A percentile compares a stretch with the other conserved stretches of the same genome.
Evolutionary conservation across 2,113 vertebrate species (phyloP).

Genomic region (Podiceps cristatus): DNA sequence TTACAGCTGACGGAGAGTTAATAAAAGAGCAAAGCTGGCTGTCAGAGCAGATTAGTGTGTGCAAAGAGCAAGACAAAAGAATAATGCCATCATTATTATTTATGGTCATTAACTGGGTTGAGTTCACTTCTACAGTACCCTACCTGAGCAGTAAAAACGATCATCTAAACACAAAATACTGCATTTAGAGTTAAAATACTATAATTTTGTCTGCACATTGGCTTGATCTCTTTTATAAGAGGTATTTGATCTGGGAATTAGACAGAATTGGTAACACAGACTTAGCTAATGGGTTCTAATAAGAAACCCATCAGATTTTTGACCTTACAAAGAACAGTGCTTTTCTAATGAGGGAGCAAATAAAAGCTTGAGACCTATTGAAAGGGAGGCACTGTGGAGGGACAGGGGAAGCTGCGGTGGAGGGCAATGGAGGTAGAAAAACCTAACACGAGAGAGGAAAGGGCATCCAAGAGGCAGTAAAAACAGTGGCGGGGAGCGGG

Average conservation of each 20-base stretch:
- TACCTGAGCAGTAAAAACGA: conserved; percentile 80
- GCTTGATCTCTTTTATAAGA: neutral
- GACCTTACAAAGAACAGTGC: neutral
- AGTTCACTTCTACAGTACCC: conserved; percentile 75
- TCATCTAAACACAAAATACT: conserved; percentile 55
- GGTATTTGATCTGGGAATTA: conserved; percentile 17
- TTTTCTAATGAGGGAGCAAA: neutral
- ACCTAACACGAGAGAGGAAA: neutral
- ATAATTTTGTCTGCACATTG: neutral
- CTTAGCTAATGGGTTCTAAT: neutral
- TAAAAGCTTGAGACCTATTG: neutral
- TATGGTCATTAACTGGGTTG: conserved; percentile 89
- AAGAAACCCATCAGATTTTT: neutral
- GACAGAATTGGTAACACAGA: neutral
- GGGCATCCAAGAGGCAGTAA: neutral
- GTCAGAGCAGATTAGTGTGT: conserved; percentile 91
- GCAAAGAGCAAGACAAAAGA: conserved; percentile 89
- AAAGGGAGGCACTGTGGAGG: neutral
- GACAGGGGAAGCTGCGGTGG: neutral
- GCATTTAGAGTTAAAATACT: conserved; percentile 13
- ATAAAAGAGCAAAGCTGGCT: conserved; percentile 95
- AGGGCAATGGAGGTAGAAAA: neutral
- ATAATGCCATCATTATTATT: conserved; percentile 85
- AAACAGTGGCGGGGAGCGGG: neutral
- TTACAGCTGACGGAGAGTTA: conserved; percentile 91